Evolutionary conservation across 2,113 vertebrate species (phyloP), one percentile per base, ranked within the genome.

Genomic region (Hoplias malabaricus): DNA sequence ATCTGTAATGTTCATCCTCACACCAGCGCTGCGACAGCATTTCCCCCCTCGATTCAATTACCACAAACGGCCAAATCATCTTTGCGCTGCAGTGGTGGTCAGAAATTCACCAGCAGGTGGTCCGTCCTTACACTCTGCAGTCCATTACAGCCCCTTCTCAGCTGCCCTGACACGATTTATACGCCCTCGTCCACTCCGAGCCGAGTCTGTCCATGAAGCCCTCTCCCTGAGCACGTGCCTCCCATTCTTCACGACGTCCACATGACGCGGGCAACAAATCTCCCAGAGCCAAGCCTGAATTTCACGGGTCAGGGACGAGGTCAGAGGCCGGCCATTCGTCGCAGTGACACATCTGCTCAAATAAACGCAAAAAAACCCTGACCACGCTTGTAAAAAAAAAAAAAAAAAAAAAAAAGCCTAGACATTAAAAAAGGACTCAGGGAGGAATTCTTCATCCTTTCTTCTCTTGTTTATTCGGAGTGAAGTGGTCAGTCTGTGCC

Each of bases 11-110:
- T 59, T 65, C 80, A 36, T 53, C 53, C n/a, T 16, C 34, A 70
- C 68, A 46, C 69, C 63, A 43, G 70, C 27, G 23, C 62, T 40
- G 33, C 50, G 42, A 82, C 21, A 27, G 63, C 69, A 79, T 65
- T 48, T 56, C 59, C 67, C n/a, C 8, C 67, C 33, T 31, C 46
- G 14, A 82, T 53, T 81, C 63, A 71, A 71, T 79, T 66, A 73
- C 56, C 78, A 68, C 57, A 71, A 82, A 73, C 72, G 42, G 80
- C 78, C 56, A 69, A 81, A 81, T 75, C 77, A 63, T 72, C 74
- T 36, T n/a, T 21, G 29, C 36, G 16, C 38, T 40, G 70, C 54
- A 43, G 57, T 27, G 59, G 33, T 4, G 29, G 67, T 63, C 61
- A 40, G 50, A 29, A 57, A 74, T 27, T 2, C 48, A 76, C 67